These are phyloP conservation scores for Andrena bicolor DNA, from an alignment of 2,888 invertebrate species.

Conservation along the genomic window DNA sequence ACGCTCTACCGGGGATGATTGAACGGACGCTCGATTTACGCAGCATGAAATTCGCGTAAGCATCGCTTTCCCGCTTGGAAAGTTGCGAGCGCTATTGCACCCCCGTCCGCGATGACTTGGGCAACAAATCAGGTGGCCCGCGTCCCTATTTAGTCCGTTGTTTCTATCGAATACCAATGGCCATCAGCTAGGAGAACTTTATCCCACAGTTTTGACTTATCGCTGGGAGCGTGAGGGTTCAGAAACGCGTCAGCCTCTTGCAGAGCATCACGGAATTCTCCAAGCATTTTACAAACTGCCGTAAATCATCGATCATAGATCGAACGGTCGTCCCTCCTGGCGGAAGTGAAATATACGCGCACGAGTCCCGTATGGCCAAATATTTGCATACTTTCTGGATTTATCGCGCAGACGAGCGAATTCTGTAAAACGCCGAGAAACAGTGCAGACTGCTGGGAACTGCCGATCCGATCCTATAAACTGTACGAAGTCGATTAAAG, in stretches of 20 bases:
- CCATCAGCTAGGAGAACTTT: slow-evolving; percentile 37
- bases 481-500: neutral
- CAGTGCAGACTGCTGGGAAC: neutral
- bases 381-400: slow-evolving; percentile 47
- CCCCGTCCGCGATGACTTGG: neutral
- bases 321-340: slow-evolving; percentile 16
- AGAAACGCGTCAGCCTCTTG: slow-evolving; percentile 3
- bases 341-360: slow-evolving; percentile 42
- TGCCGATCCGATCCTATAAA: neutral
- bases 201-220: slow-evolving; percentile 56
- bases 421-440: neutral
- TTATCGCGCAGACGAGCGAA: slow-evolving; percentile 9
- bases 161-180: slow-evolving; percentile 44
- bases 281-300: slow-evolving; percentile 51
- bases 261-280: slow-evolving; percentile 26
- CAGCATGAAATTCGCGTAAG: neutral
- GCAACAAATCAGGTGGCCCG: slow-evolving; percentile 26
- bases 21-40: neutral
- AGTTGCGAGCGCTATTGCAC: neutral
- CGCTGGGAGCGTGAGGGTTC: slow-evolving; percentile 7
- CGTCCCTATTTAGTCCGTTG: slow-evolving; percentile 21
- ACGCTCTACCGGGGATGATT: neutral
- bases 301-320: slow-evolving; percentile 46
- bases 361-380: slow-evolving; percentile 23
- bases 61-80: neutral